Base-by-base conservation (phyloP, 2,888 invertebrate genomes). In the Caenorhabditis zanzibari region DNA sequence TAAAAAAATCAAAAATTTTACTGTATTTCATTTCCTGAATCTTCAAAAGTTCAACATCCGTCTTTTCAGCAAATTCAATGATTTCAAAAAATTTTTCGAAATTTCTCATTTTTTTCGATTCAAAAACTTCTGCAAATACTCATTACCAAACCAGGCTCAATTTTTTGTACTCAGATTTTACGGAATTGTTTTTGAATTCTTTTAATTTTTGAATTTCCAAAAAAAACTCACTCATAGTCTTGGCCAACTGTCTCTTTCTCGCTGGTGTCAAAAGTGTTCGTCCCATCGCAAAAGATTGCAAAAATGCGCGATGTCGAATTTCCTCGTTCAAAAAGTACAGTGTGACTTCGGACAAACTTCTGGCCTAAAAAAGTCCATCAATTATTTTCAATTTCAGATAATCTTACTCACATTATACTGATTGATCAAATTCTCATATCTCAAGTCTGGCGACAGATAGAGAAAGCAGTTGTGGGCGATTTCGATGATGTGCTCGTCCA, bases 161-260 rank as follows among this genome's bases (percentile, higher is more conserved):
- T 54, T 54, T 54, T 9, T n/a, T n/a, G n/a, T n/a, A n/a, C n/a
- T n/a, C n/a, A n/a, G n/a, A n/a, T n/a, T n/a, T n/a, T n/a, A n/a
- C n/a, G n/a, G n/a, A n/a, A n/a, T n/a, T n/a, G n/a, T n/a, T n/a
- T n/a, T n/a, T n/a, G n/a, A n/a, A n/a, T n/a, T n/a, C n/a, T 41
- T 24, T 41, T n/a, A 26, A 38, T 12, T 38, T 12, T 12, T 38
- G 10, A 12, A 9, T 24, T 38, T 22, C 10, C 1, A n/a, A 4
- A 47, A 24, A 72, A 72, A 22, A 61, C 73, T 44, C 32, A 74
- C 74, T 64, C 63, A 54, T 63, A n/a, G 74, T 74, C 26, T 64
- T 64, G 5, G 35, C 52, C 74, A 74, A 56, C 22, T 64, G 63
- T 5, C 74, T 19, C 14, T 41, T 63, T 32, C 74, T 52, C n/a